Base-by-base conservation (phyloP, 2,113 vertebrate genomes). In the Zosterops pallidus region DNA sequence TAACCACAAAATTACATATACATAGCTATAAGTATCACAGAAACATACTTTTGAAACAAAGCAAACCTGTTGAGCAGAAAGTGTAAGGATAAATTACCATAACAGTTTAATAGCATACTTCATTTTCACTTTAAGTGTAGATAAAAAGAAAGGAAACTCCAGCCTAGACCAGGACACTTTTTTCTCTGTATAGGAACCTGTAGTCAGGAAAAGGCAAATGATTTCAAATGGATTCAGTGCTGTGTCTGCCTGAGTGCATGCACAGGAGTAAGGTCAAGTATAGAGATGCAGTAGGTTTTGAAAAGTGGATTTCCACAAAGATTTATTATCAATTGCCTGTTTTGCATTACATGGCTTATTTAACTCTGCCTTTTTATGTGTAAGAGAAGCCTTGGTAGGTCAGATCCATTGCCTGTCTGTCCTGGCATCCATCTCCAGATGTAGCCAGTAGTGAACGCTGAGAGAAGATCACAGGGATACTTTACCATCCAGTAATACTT, bases 51-150 rank as follows among this genome's bases (percentile, higher is more conserved):
- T 83, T 83, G 28, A 93, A 96, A 92, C 88, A 93, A 81, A 96
- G 80, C 83, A 86, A 96, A 96, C 94, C 94, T 92, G 93, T 90
- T 93, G 80, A 93, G 93, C 94, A 96, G 94, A 95, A 94, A 97
- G 90, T 53, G 44, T 82, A 10, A 79, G 81, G 46, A 24, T 70
- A 72, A 90, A 96, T 95, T 93, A 93, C 62, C 76, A 6, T 90
- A 95, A 86, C 79, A 92, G 90, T 93, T 96, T 89, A 94, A 86
- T 88, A 53, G 37, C 19, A 15, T 81, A 6, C 71, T 93, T 85
- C 55, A 31, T 91, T 77, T 93, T 96, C 85, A 70, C 79, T 83
- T 67, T 23, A 90, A 92, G 46, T 35, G 47, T 62, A 47, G 67
- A 62, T 77, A 69, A 42, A 63, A 72, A 88, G 75, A 80, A 76